Percentiles rank a stretch among this genome's conserved stretches.
phyloP scores from a whole-genome alignment of 2,797 vertebrate genomes.

The Melopsittacus undulatus region DNA sequence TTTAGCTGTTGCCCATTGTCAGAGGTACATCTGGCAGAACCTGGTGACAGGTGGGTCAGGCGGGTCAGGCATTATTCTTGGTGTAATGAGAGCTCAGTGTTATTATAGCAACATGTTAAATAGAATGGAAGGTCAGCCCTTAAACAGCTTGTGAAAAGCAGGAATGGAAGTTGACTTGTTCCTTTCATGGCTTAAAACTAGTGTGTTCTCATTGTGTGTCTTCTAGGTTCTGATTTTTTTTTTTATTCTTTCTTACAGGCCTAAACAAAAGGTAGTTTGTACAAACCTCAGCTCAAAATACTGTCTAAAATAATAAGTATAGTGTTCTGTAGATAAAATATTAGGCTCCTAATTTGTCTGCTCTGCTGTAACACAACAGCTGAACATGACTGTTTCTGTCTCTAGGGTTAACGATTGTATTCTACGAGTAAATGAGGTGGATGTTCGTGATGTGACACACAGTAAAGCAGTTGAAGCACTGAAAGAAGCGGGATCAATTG shows the following conservation, averaged over 20 bases:
- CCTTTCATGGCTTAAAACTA: background rate
- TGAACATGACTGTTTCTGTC: background rate
- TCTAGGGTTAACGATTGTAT: conserved; percentile 95
- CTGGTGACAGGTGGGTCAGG: background rate
- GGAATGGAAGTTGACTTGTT: background rate
- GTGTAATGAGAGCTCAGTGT: background rate
- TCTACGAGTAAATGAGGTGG: conserved; percentile 93
- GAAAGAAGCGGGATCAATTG: conserved; percentile 95
- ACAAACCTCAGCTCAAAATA: background rate
- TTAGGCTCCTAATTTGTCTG: background rate
- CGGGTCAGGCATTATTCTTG: background rate
- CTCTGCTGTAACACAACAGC: background rate
- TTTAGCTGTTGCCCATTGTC: background rate
- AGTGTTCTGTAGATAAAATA: background rate
- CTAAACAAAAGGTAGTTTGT: background rate
- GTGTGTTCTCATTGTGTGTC: background rate
- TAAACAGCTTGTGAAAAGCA: background rate
- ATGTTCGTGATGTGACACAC: conserved; percentile 94
- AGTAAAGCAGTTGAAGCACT: conserved; percentile 95
- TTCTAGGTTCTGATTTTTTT: background rate
- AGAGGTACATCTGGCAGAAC: background rate
- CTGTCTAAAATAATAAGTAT: background rate
- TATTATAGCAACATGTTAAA: conserved; percentile 8
- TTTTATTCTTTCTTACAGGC: background rate
- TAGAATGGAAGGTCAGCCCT: conserved; percentile 5